Conservation (phyloP, 2,888 invertebrate genomes). For the Neoitamus cyanurus region DNA sequence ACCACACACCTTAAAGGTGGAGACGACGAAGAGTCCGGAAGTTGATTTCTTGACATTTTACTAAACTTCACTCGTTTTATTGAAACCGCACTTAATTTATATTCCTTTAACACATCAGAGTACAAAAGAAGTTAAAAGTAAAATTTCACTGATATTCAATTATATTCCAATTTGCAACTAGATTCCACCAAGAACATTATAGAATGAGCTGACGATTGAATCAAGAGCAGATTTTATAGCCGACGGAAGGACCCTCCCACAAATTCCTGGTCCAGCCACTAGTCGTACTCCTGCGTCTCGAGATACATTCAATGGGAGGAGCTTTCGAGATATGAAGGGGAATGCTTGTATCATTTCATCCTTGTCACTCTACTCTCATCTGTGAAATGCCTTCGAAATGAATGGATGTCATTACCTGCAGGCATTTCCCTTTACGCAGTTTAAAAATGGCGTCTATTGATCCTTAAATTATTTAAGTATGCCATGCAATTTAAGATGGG, state of each 20-base stretch:
- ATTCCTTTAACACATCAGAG: background rate
- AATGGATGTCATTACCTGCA: background rate
- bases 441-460: background rate
- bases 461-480: background rate
- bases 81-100: background rate
- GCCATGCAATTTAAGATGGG: too few species aligned
- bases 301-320: background rate
- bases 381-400: background rate
- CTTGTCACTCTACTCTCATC: background rate
- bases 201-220: background rate
- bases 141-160: background rate
- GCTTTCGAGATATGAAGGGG: background rate
- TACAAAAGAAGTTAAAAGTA: background rate
- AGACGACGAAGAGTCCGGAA: slow-evolving; percentile 78
- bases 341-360: background rate
- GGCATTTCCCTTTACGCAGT: background rate
- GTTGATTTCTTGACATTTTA: slow-evolving; percentile 69
- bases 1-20: slow-evolving; percentile 66
- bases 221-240: background rate
- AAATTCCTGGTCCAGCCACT: slow-evolving; percentile 15
- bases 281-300: background rate
- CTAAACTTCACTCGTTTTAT: background rate
- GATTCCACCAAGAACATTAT: background rate
- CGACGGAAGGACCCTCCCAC: background rate
- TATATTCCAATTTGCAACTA: background rate